Evolutionary conservation across 2,888 invertebrate genomes (phyloP), one percentile per base, ranked within the genome.

Genomic region (Lordiphosa fenestrarum): DNA sequence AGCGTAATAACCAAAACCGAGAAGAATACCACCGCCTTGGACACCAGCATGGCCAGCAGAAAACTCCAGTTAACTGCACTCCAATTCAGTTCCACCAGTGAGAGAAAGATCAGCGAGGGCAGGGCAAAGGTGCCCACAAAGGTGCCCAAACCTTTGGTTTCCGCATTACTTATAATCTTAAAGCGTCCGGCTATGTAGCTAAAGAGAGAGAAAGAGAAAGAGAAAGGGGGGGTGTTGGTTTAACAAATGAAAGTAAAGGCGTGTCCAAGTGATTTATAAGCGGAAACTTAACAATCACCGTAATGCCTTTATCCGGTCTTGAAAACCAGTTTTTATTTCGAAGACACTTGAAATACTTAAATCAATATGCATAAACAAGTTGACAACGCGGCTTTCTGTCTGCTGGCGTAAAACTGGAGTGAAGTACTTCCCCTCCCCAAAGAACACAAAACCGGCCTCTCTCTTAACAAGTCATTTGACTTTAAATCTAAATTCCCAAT

Each of bases 81-180:
- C 85, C 97, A 94, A 86, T 98, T 93, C 21, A 98, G 90, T 82
- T 94, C 93, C 19, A 96, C 96, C 86, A 98, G 90, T 6, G 96
- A 97, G 75, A 95, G 91, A 87, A 98, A 98, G 85, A 98, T 96
- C 15, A 98, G 90, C 1, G 97, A 94, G 37, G 98, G 98, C 62
- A 98, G 89, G 12, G 97, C 95, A 91, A 98, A 98, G 37, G 95
- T 96, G 10, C 97, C 96, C 3, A 98, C 96, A 91, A 97, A 98
- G 52, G 95, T 95, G 57, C 95, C 95, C 70, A 98, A 92, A 13
- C 98, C 98, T 90, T 95, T 96, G 3, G 96, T 93, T 91, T 97
- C 97, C 33, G 93, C 92, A 87, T 94, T 93, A 53, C 95, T 93
- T 21, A 97, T 95, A 41, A 96, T 90, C 89, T 95, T 95, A 61